phyloP scores from a whole-genome alignment of 2,888 invertebrate genomes.

The Polydesmus complanatus region DNA sequence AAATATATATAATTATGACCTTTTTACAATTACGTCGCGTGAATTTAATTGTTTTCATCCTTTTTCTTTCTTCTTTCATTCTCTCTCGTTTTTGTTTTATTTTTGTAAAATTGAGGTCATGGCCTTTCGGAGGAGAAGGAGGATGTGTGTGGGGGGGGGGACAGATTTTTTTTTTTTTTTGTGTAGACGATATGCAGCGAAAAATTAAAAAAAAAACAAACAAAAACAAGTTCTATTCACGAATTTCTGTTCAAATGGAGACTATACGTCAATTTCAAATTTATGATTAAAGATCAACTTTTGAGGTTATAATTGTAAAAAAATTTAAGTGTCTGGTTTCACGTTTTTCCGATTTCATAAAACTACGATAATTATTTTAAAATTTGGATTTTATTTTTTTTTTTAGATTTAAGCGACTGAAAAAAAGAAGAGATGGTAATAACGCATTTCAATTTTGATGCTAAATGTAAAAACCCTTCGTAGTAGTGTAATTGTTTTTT shows the following conservation, averaged over 20 bases:
- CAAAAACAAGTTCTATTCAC: conserved; percentile 13
- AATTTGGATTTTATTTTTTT: not conserved
- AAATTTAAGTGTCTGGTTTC: not conserved
- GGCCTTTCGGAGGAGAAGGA: not conserved
- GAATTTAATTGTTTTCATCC: too few species aligned
- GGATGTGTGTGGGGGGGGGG: not conserved
- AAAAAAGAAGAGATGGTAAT: too few species aligned
- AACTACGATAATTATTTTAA: not conserved
- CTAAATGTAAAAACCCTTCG: too few species aligned
- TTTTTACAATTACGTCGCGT: too few species aligned
- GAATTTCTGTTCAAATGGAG: conserved; percentile 3
- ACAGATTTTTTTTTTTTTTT: not conserved
- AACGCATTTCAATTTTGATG: too few species aligned
- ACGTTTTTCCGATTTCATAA: too few species aligned
- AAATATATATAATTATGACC: not conserved
- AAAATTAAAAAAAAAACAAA: not conserved
- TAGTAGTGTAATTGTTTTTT: too few species aligned
- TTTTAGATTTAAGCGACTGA: not conserved
- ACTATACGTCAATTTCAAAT: not conserved
- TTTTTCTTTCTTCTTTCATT: not conserved
- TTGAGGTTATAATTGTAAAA: not conserved
- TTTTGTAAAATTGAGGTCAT: not conserved
- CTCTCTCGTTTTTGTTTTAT: not conserved
- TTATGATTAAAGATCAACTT: not conserved
- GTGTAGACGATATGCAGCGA: not conserved